Conservation (phyloP, 2,888 invertebrate genomes). For the Calameuta pallipes region DNA sequence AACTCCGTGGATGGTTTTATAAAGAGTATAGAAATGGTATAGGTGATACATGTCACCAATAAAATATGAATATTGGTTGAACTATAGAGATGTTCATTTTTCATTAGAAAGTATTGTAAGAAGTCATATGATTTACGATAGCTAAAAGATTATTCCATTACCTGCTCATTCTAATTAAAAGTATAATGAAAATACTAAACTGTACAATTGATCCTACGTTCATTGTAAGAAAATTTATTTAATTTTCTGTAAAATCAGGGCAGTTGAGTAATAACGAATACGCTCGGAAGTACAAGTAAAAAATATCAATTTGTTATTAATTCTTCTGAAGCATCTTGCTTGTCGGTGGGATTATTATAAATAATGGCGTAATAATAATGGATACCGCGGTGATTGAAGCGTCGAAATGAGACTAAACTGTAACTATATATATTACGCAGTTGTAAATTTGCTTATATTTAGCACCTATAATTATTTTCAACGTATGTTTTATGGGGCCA, state of each 20-base stretch:
- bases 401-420: not conserved
- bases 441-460: not conserved
- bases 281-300: not conserved
- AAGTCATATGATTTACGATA: not conserved
- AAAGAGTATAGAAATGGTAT: not conserved
- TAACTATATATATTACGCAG: not conserved
- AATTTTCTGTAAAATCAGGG: not conserved
- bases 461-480: not conserved
- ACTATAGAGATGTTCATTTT: not conserved
- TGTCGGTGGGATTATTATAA: constrained; percentile 1
- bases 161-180: not conserved
- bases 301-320: not conserved
- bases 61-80: not conserved
- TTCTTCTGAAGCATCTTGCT: not conserved
- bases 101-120: not conserved
- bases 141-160: not conserved
- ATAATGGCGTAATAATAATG: not conserved
- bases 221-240: not conserved
- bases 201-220: not conserved
- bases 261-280: not conserved
- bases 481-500: not conserved
- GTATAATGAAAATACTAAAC: not conserved
- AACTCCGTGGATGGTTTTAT: not conserved
- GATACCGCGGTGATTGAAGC: not conserved
- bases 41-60: not conserved